Evolutionary conservation across 2,797 vertebrate genomes (phyloP), one percentile per base, ranked within the genome.

Genomic region (Rhinoraja longicauda): DNA sequence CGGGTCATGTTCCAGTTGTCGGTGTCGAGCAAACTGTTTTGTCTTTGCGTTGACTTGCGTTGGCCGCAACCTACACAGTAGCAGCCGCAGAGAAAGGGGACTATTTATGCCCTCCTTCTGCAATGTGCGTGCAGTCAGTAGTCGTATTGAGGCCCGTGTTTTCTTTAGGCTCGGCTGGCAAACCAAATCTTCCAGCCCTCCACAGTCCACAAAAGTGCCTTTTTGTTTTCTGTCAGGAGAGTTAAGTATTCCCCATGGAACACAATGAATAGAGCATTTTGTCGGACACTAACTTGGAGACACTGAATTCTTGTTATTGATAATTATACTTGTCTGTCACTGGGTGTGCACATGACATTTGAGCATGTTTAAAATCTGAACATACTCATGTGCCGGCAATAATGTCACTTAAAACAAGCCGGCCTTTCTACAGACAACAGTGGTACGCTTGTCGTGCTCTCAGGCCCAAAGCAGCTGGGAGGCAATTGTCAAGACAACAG

Each of bases 11-110:
- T 96, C 97, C 97, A 96, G 95, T 95, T 95, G 95, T 96, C 97
- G 97, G 98, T 97, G 97, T 98, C 98, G 97, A 97, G 97, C 97
- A 98, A 99, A 99, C 98, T 98, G 97, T 99, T 99, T 98, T 99
- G 98, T 98, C 98, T 98, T 98, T 98, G 97, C 97, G 93, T 97
- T 98, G 97, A 97, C 97, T 97, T 97, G 96, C 96, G 94, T 95
- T 96, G 97, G 96, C 97, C 95, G 94, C 97, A 95, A 97, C 97
- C 97, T 97, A 97, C 95, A 96, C 96, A 95, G 97, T 95, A 96
- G 96, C 97, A 96, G 94, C 94, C 95, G 94, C 45, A 94, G 93
- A 94, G 95, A 95, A 95, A 95, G 96, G 96, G 95, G 97, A 94
- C 96, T 97, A 97, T 98, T 98, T 98, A 99, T 97, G 97, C 97